phyloP scores from a whole-genome alignment of 2,113 vertebrate genomes.

The Trochalopteron elliotii region DNA sequence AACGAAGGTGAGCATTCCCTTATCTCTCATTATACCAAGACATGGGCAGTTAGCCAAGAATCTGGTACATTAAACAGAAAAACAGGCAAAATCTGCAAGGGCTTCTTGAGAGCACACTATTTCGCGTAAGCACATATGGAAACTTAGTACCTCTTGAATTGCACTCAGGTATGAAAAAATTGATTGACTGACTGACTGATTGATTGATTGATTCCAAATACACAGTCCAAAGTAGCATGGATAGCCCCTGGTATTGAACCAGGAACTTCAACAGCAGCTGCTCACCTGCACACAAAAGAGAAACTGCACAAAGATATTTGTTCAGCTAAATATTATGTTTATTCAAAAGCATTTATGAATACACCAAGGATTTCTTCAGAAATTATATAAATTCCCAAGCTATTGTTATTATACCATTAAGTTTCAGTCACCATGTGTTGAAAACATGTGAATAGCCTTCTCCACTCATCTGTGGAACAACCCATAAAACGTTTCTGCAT shows the following conservation, averaged over 20 bases:
- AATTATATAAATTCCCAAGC: constrained; percentile 1
- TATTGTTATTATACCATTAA: not conserved
- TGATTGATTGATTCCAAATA: not conserved
- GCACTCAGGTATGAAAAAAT: not conserved
- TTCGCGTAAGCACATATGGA: not conserved
- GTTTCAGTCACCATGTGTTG: not conserved
- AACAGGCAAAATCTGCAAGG: not conserved
- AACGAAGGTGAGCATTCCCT: not conserved
- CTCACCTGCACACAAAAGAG: not conserved
- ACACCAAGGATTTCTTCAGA: not conserved
- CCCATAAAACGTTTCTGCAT: not conserved
- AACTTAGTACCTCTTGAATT: not conserved
- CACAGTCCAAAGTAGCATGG: not conserved
- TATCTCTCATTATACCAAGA: not conserved
- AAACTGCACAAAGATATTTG: not conserved
- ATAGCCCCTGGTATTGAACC: not conserved
- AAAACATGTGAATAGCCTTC: not conserved
- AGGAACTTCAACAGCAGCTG: not conserved
- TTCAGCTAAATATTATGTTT: not conserved
- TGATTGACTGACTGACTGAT: not conserved
- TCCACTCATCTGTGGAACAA: not conserved
- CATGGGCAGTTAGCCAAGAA: not conserved
- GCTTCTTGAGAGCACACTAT: not conserved
- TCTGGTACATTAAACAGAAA: not conserved
- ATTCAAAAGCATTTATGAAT: not conserved